These are phyloP conservation scores for Tetramorium simillimum DNA, from an alignment of 1,140 invertebrate genomes.

Conservation along the genomic window DNA sequence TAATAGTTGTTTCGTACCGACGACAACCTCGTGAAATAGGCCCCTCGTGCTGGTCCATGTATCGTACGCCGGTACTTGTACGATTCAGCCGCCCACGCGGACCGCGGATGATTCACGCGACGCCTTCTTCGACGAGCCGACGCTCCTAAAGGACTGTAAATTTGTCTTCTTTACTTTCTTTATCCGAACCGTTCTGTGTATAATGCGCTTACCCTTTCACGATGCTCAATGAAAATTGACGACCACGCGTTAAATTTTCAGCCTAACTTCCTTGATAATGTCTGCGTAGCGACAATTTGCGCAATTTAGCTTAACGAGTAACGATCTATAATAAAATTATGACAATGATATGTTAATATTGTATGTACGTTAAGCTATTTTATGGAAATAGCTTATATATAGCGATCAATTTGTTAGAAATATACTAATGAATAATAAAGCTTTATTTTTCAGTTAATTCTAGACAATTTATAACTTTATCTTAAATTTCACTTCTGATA, in stretches of 20 bases:
- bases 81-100: conserved; percentile 64
- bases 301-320: background rate
- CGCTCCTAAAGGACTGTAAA: conserved; percentile 54
- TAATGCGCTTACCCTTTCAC: background rate
- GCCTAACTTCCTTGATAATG: background rate
- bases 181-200: conserved; percentile 59
- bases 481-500: background rate
- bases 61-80: conserved; percentile 43
- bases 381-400: background rate
- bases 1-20: conserved; percentile 77
- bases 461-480: background rate
- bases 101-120: conserved; percentile 69
- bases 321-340: conserved; percentile 3
- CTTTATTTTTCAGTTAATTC: background rate
- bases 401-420: background rate
- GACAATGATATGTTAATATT: background rate
- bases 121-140: conserved; percentile 66
- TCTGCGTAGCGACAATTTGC: background rate
- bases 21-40: conserved; percentile 77
- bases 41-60: conserved; percentile 52
- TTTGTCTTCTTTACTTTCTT: conserved; percentile 67
- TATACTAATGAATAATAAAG: background rate
- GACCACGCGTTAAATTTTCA: conserved; percentile 42
- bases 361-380: background rate
- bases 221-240: conserved; percentile 42